Base-by-base conservation (phyloP, 2,113 vertebrate species). In the Tachycineta bicolor region DNA sequence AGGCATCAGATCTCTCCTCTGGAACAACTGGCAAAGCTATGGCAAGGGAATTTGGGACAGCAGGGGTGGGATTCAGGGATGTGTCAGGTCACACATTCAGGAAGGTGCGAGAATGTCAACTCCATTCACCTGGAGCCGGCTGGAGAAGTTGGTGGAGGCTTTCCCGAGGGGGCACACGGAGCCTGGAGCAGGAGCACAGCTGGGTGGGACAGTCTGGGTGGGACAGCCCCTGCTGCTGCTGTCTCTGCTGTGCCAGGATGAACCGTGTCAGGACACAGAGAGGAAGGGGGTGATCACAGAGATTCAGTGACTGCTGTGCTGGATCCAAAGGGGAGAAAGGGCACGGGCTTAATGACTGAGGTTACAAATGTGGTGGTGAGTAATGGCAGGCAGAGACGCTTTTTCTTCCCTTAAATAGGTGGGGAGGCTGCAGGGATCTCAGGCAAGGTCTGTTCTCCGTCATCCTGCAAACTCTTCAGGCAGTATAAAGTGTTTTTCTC, bases 131-230 rank as follows among this genome's bases (percentile, higher is more conserved):
- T 53, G 0, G 0, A 75, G 74, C 29, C 5, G 3, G 1, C 34
- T 26, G 21, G 37, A 44, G 58, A 31, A 62, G 41, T 5, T 67
- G 46, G 19, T 22, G 47, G 23, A 65, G 28, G 64, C 37, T 50
- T 82, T 91, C 43, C 74, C 0, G 0, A 56, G 34, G 23, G 34
- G 65, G 12, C 11, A 31, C 17, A 12, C 0, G 2, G 47, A 83
- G 12, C 52, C 63, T 33, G 83, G 67, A 89, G 39, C 53, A 73
- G 80, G 9, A 85, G 18, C 34, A 20, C 19, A 49, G 41, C 65
- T 44, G 41, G 12, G 2, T 83, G 47, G 75, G 29, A 41, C 44
- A 34, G 21, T 3, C 62, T 33, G 47, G 11, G 5, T 73, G 58
- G 59, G 26, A 84, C 33, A 65, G 69, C 17, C 22, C 53, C 25